These are phyloP conservation scores for Mormyrus iriodes DNA, from an alignment of 2,113 vertebrate genomes.

Conservation along the genomic window DNA sequence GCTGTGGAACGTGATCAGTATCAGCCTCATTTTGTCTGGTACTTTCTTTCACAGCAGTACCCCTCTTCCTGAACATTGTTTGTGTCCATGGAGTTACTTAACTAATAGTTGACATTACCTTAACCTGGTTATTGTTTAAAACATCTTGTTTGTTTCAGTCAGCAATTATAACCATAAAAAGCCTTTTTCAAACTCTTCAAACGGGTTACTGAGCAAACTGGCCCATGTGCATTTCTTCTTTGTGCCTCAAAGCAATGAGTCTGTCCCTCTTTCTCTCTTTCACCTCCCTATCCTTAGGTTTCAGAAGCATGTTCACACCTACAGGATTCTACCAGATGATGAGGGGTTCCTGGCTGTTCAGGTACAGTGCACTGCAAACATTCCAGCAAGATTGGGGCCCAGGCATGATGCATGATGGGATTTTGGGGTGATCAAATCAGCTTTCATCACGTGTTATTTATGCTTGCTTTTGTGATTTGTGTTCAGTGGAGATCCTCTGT, in stretches of 20 bases:
- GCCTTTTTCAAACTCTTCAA: background rate
- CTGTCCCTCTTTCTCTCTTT: background rate
- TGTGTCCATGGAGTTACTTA: background rate
- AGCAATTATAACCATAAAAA: background rate
- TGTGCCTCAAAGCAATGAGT: background rate
- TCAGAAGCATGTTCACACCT: slow-evolving; percentile 95
- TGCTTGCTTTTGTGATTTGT: background rate
- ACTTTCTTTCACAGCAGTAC: background rate
- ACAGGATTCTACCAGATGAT: slow-evolving; percentile 89
- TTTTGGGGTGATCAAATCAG: background rate
- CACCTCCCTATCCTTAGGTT: slow-evolving; percentile 60
- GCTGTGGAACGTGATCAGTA: background rate
- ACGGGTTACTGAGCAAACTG: background rate
- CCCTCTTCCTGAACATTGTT: background rate
- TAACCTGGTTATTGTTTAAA: background rate
- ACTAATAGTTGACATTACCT: background rate
- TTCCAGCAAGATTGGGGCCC: background rate
- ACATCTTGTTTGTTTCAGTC: background rate
- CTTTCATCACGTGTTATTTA: background rate
- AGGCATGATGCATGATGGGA: background rate
- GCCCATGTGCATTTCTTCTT: background rate
- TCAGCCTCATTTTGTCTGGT: background rate
- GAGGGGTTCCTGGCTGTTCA: slow-evolving; percentile 90
- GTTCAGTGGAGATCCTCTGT: background rate
- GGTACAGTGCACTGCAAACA: slow-evolving; percentile 55